phyloP scores from a whole-genome alignment of 2,888 invertebrate genomes.

The Caenorhabditis doughertyi region DNA sequence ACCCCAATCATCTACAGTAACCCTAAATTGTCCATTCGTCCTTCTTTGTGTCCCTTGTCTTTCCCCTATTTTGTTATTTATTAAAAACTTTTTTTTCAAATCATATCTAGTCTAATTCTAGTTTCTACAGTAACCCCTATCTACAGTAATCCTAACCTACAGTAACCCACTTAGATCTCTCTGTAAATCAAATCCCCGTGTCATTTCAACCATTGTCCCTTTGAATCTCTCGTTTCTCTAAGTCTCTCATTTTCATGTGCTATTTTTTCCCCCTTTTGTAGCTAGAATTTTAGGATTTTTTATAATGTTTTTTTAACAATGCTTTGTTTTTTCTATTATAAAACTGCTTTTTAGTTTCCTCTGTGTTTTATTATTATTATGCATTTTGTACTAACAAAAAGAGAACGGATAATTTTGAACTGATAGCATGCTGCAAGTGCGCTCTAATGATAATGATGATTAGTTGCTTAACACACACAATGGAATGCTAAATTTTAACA shows the following conservation, averaged over 20 bases:
- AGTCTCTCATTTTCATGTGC: no score
- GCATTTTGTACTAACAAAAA: not conserved
- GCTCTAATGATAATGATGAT: conserved; percentile 18
- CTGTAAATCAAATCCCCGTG: no score
- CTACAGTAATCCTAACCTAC: conserved; percentile 12
- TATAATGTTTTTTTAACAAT: not conserved
- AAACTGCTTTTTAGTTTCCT: conserved; percentile 12
- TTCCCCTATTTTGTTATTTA: conserved; percentile 10
- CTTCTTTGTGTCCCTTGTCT: conserved; percentile 20
- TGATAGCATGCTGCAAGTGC: conserved; percentile 36
- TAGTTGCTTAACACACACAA: conserved; percentile 9
- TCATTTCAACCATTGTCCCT: not conserved
- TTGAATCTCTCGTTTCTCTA: not conserved
- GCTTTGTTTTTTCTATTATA: conserved; percentile 11
- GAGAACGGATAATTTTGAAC: conserved; percentile 26
- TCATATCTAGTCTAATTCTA: conserved; percentile 44
- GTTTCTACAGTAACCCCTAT: conserved; percentile 19
- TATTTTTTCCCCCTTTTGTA: no score
- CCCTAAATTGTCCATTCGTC: conserved; percentile 1
- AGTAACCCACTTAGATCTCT: no score
- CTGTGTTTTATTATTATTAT: not conserved
- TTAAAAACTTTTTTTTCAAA: not conserved
- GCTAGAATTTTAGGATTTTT: no score
- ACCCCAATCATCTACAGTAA: not conserved
- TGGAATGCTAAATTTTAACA: no score